These are phyloP conservation scores for Pomatorhinus ruficollis DNA, from an alignment of 2,113 vertebrate species.

Conservation along the genomic window DNA sequence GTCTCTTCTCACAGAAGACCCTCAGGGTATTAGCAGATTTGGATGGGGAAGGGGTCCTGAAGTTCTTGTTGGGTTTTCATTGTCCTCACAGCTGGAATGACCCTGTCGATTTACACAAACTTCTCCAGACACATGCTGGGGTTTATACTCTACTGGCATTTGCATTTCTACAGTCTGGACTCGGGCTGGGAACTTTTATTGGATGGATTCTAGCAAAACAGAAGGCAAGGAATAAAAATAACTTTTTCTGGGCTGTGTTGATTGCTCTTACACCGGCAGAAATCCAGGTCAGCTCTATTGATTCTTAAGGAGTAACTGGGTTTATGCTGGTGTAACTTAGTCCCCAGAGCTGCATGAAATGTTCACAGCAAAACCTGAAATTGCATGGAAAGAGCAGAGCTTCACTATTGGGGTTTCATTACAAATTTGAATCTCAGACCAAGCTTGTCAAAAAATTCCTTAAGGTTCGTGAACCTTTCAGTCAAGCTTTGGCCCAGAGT, in stretches of 20 bases:
- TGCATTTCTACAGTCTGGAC: conserved; percentile 36
- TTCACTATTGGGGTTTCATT: conserved; percentile 51
- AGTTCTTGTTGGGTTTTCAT: not conserved
- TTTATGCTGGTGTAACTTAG: conserved; percentile 24
- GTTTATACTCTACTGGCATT: conserved; percentile 42
- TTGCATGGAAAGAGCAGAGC: conserved; percentile 35
- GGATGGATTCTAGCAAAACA: conserved; percentile 54
- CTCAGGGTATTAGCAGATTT: not conserved
- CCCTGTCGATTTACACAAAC: not conserved
- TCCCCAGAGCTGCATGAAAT: conserved; percentile 55
- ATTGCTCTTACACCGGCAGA: conserved; percentile 11
- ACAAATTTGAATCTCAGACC: conserved; percentile 44
- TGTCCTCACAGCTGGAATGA: conserved; percentile 18
- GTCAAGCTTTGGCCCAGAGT: conserved; percentile 59
- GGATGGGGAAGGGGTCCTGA: not conserved
- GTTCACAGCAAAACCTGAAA: conserved; percentile 49
- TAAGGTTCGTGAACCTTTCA: conserved; percentile 71
- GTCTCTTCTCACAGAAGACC: not conserved
- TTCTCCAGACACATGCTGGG: not conserved
- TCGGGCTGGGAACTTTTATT: conserved; percentile 23
- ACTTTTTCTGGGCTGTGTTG: conserved; percentile 45
- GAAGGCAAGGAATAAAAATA: conserved; percentile 68
- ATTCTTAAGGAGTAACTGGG: conserved; percentile 34
- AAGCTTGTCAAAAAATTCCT: conserved; percentile 66
- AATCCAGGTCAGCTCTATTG: conserved; percentile 38